Conservation (phyloP, 2,888 invertebrate genomes). For the Drosophila stalkeri region DNA sequence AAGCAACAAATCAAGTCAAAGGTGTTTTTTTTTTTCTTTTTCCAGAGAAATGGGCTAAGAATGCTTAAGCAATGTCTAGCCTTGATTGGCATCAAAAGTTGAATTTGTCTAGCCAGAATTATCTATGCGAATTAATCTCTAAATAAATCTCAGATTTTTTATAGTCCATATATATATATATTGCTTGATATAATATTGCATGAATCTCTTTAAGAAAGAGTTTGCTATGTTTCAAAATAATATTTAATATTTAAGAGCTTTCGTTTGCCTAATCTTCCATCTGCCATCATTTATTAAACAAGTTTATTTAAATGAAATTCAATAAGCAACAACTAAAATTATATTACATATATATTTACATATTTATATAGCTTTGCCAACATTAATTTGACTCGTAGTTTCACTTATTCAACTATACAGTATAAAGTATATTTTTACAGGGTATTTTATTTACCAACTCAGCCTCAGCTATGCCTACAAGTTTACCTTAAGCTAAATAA, state of each 20-base stretch:
- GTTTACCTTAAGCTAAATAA: not conserved
- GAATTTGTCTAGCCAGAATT: too few relatives aligned
- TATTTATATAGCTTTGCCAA: not conserved
- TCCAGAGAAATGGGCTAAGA: conserved; percentile 1
- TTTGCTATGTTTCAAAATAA: too few relatives aligned
- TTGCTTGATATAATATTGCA: too few relatives aligned
- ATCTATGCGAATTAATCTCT: too few relatives aligned
- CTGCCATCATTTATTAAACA: too few relatives aligned
- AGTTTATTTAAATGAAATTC: not conserved
- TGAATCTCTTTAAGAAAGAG: too few relatives aligned
- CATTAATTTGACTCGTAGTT: not conserved
- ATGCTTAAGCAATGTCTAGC: not conserved
- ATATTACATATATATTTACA: not conserved
- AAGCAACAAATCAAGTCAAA: conserved; percentile 15
- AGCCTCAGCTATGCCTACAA: not conserved
- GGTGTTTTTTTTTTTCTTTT: not conserved
- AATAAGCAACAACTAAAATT: not conserved
- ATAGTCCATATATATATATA: too few relatives aligned
- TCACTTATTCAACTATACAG: not conserved
- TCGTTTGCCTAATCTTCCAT: too few relatives aligned
- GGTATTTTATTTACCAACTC: not conserved
- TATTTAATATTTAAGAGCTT: too few relatives aligned
- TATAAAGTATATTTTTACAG: not conserved
- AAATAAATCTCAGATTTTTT: too few relatives aligned
- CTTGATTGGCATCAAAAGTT: not conserved